phyloP scores from a whole-genome alignment of 2,113 vertebrate genomes.

The Myrmecophaga tridactyla region DNA sequence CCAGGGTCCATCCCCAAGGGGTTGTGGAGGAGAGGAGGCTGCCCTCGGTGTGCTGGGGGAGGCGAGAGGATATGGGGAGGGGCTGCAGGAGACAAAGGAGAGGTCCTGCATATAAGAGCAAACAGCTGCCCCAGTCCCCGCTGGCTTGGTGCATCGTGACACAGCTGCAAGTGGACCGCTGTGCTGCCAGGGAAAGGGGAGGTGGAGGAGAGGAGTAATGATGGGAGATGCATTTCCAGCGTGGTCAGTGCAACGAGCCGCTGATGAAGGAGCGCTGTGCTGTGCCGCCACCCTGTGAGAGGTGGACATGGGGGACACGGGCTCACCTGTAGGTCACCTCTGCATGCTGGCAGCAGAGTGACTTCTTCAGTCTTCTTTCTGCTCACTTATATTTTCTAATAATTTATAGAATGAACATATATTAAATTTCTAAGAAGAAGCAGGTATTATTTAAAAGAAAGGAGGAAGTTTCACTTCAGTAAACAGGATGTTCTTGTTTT shows the following conservation, averaged over 20 bases:
- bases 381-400: neutral
- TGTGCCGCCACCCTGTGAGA: no score
- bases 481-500: neutral
- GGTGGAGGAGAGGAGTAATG: no score
- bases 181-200: no score
- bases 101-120: neutral
- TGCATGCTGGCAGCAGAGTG: neutral
- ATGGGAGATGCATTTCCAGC: neutral
- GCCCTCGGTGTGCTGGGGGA: neutral
- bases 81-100: neutral
- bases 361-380: conserved; percentile 1
- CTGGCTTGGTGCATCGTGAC: neutral
- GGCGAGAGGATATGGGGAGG: neutral
- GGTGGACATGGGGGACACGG: no score
- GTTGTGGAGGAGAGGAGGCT: neutral
- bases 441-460: neutral
- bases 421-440: neutral
- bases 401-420: neutral
- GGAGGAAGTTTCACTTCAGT: neutral
- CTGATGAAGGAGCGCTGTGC: no score
- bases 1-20: neutral
- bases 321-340: no score
- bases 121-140: neutral
- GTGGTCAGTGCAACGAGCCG: neutral
- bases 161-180: neutral